Conservation (phyloP, 2,797 vertebrate species). For the Danio choprae region DNA sequence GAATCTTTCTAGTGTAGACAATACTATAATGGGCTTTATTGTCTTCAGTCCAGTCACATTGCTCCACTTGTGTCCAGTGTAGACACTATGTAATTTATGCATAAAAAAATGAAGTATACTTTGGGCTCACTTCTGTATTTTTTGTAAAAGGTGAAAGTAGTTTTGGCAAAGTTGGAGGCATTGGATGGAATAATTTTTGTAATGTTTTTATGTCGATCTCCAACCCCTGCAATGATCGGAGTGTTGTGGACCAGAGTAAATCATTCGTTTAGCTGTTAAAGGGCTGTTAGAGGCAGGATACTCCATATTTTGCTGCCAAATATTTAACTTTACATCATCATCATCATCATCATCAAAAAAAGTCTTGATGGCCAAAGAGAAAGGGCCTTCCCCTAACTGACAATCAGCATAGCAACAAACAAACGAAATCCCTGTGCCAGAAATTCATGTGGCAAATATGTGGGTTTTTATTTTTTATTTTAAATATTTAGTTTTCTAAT, state of each 20-base stretch:
- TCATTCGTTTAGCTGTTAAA: constrained; percentile 57
- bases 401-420: constrained; percentile 55
- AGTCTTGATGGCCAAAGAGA: constrained; percentile 39
- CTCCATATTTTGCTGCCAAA: constrained; percentile 52
- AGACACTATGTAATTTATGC: too few species aligned
- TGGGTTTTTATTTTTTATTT: constrained; percentile 42
- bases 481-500: constrained; percentile 55
- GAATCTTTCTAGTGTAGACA: too few species aligned
- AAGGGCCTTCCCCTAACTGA: constrained; percentile 38
- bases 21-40: too few species aligned
- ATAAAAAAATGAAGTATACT: too few species aligned
- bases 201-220: constrained; percentile 34
- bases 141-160: not conserved
- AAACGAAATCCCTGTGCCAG: not conserved
- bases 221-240: constrained; percentile 71
- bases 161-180: constrained; percentile 38
- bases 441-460: constrained; percentile 2
- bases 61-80: too few species aligned
- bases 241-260: constrained; percentile 79
- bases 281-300: constrained; percentile 48
- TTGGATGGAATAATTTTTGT: constrained; percentile 4
- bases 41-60: too few species aligned
- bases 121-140: constrained; percentile 9
- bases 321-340: constrained; percentile 50
- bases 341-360: constrained; percentile 48